Conservation (phyloP, 2,797 vertebrate species). For the Paedocypris micromegethes region DNA sequence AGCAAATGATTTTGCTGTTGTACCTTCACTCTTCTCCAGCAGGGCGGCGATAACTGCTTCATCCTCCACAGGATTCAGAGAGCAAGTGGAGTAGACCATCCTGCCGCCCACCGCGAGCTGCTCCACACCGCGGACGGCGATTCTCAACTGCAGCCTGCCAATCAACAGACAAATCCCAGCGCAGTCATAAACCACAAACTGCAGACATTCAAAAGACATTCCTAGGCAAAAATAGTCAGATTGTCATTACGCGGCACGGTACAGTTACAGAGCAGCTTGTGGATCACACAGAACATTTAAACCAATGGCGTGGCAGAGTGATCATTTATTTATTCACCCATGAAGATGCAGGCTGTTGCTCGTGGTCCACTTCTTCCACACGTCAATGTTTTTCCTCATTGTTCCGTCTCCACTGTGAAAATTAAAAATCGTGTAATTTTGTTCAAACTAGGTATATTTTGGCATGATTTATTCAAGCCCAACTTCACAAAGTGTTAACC, state of each 20-base stretch:
- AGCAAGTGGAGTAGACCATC: slow-evolving; percentile 98
- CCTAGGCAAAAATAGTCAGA: no score
- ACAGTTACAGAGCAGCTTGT: no score
- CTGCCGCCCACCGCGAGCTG: slow-evolving; percentile 91
- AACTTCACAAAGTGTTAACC: no score
- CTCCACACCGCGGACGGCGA: slow-evolving; percentile 89
- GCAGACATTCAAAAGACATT: neutral
- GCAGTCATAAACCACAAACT: neutral
- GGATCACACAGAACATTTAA: no score
- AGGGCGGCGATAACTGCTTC: slow-evolving; percentile 89
- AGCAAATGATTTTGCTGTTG: neutral
- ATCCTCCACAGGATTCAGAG: slow-evolving; percentile 91
- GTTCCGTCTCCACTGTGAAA: slow-evolving; percentile 89
- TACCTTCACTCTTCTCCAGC: slow-evolving; percentile 94
- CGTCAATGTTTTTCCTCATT: slow-evolving; percentile 96
- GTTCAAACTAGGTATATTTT: neutral
- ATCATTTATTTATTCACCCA: slow-evolving; percentile 67
- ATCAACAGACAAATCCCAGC: neutral
- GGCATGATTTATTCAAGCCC: no score
- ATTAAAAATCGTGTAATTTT: slow-evolving; percentile 27
- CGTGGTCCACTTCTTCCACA: slow-evolving; percentile 98
- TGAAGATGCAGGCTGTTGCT: slow-evolving; percentile 94
- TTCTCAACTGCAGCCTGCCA: slow-evolving; percentile 87
- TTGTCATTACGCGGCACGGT: no score
- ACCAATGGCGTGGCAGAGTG: no score